Evolutionary conservation across 2,113 vertebrate species (phyloP), one percentile per base, ranked within the genome.

Genomic region (Benitochromis conjunctus): DNA sequence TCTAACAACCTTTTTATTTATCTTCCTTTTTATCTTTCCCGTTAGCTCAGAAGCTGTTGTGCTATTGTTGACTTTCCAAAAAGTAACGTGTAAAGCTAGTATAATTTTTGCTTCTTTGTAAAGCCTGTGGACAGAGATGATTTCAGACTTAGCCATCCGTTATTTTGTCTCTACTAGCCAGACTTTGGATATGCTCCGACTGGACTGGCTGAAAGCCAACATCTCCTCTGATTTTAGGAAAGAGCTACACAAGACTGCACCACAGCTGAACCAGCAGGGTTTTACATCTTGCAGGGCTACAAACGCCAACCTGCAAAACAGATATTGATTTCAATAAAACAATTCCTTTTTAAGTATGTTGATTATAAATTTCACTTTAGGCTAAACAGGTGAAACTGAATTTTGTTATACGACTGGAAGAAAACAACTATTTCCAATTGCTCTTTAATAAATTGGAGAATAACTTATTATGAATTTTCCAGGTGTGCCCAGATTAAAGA

Each of bases 81-180:
- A 85, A 5, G 43, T 54, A 81, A 81, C 1, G 21, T 84, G 86
- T 84, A 87, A 91, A 92, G 84, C 88, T 86, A 58, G 26, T 48
- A 18, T 82, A 0, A 12, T 84, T 86, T 92, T 87, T 93, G 84
- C 85, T 46, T 83, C n/a, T 57, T 69, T 69, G 24, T 69, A 81
- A 31, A 87, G 64, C 58, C 46, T n/a, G 31, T 66, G 60, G 18
- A 54, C 5, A 51, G 18, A 83, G 29, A 86, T 60, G 6, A 71
- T 26, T 71, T 82, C 19, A 51, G 74, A 64, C 26, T 13, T 48
- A 4, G 74, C 11, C 62, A 5, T 85, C 71, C 21, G 29, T 60
- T 41, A 31, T 55, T 53, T 86, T 21, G 87, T 92, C 91, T 94
- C 92, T 92, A 91, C 92, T 34, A 80, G 89, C 58, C 79, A 48